Percentiles rank a stretch among this genome's conserved stretches.
Conservation (phyloP, 2,113 vertebrate genomes). For the Pachycephala philippinensis region DNA sequence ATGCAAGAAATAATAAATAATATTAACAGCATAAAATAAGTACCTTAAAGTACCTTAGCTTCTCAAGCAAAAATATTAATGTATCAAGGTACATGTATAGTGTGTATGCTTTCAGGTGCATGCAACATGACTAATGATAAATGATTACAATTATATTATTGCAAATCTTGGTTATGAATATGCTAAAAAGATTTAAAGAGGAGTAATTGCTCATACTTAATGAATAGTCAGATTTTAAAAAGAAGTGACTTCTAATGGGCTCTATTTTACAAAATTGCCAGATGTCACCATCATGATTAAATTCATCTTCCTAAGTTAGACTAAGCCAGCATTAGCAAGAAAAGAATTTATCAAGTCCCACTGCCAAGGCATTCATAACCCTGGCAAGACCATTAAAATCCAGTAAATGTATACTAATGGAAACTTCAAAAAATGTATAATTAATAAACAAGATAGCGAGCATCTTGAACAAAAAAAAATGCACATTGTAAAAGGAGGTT, state of each 20-base stretch:
- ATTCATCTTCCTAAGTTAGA: not conserved
- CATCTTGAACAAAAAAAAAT: not conserved
- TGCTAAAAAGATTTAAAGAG: not conserved
- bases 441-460: not conserved
- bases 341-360: not conserved
- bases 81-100: not conserved
- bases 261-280: slow-evolving; percentile 17
- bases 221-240: not conserved
- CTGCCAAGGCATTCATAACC: not conserved
- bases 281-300: not conserved
- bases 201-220: slow-evolving; percentile 4
- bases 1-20: slow-evolving; percentile 29
- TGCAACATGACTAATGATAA: slow-evolving; percentile 10
- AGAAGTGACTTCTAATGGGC: not conserved
- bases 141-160: slow-evolving; percentile 23
- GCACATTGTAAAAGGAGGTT: not conserved
- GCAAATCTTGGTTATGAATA: slow-evolving; percentile 28
- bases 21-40: not conserved
- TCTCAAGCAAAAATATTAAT: slow-evolving; percentile 35
- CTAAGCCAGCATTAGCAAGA: not conserved
- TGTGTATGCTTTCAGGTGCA: not conserved
- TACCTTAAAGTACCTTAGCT: slow-evolving; percentile 6
- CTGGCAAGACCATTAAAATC: not conserved
- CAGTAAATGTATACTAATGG: not conserved
- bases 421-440: not conserved